These are phyloP conservation scores for Limnothrissa miodon DNA, from an alignment of 2,113 vertebrate species.

Conservation along the genomic window DNA sequence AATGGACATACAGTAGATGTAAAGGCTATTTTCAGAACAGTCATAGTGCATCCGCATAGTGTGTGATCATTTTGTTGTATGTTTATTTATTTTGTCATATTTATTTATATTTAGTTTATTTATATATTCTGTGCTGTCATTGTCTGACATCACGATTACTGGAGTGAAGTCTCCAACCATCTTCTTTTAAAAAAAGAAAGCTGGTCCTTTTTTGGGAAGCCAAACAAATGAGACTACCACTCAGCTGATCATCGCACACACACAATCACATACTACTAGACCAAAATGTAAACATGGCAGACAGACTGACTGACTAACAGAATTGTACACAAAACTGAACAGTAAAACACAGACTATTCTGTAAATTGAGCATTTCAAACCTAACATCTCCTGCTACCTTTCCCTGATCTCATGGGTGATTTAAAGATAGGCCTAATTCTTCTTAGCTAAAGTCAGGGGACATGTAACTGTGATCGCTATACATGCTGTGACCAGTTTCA, in stretches of 20 bases:
- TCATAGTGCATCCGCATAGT: too few species aligned
- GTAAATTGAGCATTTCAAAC: neutral
- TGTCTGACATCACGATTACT: too few species aligned
- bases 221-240: neutral
- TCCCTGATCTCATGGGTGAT: constrained; percentile 46
- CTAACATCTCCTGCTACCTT: constrained; percentile 42
- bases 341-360: neutral
- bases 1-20: too few species aligned
- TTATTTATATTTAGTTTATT: too few species aligned
- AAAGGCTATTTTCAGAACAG: too few species aligned
- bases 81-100: too few species aligned
- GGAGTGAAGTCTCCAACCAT: too few species aligned
- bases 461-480: neutral
- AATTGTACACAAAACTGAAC: neutral
- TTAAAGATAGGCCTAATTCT: constrained; percentile 34
- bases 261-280: neutral
- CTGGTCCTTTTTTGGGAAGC: neutral
- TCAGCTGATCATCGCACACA: neutral
- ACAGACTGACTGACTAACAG: neutral
- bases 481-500: neutral
- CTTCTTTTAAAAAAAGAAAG: neutral
- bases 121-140: too few species aligned
- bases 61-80: too few species aligned
- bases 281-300: neutral
- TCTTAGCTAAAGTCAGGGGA: constrained; percentile 33